Percentiles rank a stretch among this genome's conserved stretches.
Conservation (phyloP, 2,113 vertebrate genomes). For the Neotoma lepida region DNA sequence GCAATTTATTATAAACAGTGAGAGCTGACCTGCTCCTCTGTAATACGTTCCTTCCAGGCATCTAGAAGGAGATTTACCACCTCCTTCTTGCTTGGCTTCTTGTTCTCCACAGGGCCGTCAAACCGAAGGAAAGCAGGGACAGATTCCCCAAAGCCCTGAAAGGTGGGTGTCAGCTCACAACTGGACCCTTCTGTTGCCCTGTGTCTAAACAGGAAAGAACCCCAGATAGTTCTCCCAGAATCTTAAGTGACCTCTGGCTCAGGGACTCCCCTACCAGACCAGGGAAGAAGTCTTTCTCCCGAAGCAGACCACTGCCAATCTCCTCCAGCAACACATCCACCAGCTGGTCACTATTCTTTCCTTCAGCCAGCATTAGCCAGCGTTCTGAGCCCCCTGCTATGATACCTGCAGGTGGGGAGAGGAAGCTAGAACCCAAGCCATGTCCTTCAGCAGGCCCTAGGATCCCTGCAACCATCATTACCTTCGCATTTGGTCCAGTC, state of each 20-base stretch:
- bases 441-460: not conserved
- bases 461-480: constrained; percentile 19
- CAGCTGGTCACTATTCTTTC: constrained; percentile 84
- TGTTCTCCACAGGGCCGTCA: constrained; percentile 85
- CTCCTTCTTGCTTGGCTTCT: constrained; percentile 83
- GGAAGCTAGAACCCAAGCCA: not conserved
- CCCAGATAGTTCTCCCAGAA: not conserved
- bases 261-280: constrained; percentile 79
- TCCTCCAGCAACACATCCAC: constrained; percentile 86
- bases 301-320: constrained; percentile 75
- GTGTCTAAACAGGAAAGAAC: not conserved
- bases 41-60: constrained; percentile 85
- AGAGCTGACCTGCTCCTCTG: constrained; percentile 83
- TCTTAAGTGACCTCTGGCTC: not conserved
- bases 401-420: constrained; percentile 75
- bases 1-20: not conserved
- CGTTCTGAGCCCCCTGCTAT: constrained; percentile 79
- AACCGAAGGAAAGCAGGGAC: constrained; percentile 84
- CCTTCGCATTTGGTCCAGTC: constrained; percentile 85
- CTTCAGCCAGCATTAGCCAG: constrained; percentile 81
- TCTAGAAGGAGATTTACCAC: constrained; percentile 83
- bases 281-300: constrained; percentile 80
- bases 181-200: not conserved
- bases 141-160: constrained; percentile 77
- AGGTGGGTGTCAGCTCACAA: not conserved